Conservation (phyloP, 2,797 vertebrate species). For the Harpagifer antarcticus region DNA sequence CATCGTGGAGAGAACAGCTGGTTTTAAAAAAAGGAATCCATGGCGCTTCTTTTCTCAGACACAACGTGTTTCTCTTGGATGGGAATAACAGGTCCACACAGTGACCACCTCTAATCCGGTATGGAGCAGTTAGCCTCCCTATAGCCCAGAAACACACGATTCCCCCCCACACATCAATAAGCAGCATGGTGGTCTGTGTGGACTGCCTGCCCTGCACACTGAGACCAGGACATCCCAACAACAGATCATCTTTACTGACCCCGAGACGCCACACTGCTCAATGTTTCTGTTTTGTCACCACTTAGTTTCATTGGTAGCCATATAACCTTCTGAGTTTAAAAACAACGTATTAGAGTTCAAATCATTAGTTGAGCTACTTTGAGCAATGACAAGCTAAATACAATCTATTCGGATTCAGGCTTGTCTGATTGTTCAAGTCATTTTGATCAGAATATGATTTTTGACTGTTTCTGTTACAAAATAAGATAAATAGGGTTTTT, state of each 20-base stretch:
- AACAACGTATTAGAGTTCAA: not conserved
- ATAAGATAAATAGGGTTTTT: not conserved
- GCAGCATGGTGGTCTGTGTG: constrained; percentile 48
- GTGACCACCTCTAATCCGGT: constrained; percentile 60
- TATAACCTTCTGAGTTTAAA: not conserved
- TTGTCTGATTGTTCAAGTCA: not conserved
- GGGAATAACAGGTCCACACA: constrained; percentile 55
- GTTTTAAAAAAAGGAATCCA: constrained; percentile 41
- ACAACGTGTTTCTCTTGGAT: constrained; percentile 41
- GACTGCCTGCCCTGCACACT: constrained; percentile 48
- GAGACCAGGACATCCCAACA: constrained; percentile 20
- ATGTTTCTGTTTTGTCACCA: not conserved
- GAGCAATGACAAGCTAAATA: not conserved
- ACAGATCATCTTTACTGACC: constrained; percentile 21
- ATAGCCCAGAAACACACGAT: constrained; percentile 57
- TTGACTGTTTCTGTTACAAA: not conserved
- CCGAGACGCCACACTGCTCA: not conserved
- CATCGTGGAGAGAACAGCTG: constrained; percentile 30
- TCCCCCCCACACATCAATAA: constrained; percentile 62
- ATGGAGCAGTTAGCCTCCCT: constrained; percentile 32
- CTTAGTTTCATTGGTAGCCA: not conserved
- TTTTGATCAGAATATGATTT: not conserved
- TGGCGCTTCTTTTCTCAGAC: not conserved
- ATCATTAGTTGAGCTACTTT: not conserved
- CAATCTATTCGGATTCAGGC: not conserved